phyloP scores from a whole-genome alignment of 2,797 vertebrate species.

The Macrochelys suwanniensis region DNA sequence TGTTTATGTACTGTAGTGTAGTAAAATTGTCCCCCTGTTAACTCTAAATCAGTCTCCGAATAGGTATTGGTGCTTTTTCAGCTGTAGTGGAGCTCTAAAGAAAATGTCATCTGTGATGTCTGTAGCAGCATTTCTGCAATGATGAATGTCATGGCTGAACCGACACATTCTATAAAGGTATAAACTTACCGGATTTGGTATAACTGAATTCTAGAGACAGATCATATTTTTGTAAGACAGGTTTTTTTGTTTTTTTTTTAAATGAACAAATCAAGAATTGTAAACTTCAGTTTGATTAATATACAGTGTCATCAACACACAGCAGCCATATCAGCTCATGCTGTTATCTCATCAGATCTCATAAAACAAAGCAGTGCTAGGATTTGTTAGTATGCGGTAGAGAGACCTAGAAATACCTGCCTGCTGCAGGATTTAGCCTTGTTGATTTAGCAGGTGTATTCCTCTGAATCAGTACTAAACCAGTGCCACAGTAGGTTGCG shows the following conservation, averaged over 20 bases:
- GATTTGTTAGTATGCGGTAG: neutral
- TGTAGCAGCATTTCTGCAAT: constrained; percentile 49
- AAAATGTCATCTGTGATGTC: constrained; percentile 50
- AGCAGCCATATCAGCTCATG: neutral
- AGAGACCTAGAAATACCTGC: neutral
- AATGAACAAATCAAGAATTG: constrained; percentile 8
- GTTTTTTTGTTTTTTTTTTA: neutral
- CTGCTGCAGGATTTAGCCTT: neutral
- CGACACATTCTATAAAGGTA: constrained; percentile 43
- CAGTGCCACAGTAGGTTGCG: neutral
- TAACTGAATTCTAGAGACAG: neutral
- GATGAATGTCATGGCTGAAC: constrained; percentile 55
- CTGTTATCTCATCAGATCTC: constrained; percentile 25
- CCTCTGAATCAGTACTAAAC: neutral
- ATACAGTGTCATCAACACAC: neutral
- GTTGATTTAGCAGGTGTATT: neutral
- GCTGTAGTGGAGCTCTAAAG: constrained; percentile 37
- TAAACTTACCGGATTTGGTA: constrained; percentile 21
- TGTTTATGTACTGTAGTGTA: constrained; percentile 48
- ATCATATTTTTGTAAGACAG: neutral
- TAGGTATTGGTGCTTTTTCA: constrained; percentile 55
- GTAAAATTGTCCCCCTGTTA: constrained; percentile 67
- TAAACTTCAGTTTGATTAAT: constrained; percentile 30
- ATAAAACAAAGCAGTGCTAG: neutral
- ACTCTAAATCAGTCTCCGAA: constrained; percentile 72